phyloP scores from a whole-genome alignment of 23 tunicate genomes.

The Halocynthia roretzi region DNA sequence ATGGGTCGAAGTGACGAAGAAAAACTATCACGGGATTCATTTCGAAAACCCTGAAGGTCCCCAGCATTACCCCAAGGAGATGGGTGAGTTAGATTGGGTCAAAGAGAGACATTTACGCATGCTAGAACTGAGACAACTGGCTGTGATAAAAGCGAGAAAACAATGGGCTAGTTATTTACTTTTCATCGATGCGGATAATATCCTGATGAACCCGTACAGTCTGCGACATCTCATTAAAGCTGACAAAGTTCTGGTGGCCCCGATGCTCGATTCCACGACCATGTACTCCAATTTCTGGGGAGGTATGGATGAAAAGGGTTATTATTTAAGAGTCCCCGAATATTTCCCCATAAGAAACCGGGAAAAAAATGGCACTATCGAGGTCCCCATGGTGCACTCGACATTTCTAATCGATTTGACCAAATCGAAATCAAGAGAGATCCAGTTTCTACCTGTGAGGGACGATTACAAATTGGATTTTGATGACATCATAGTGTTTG shows the following conservation, averaged over 20 bases:
- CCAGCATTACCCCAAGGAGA: conserved; percentile 49
- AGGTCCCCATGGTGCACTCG: conserved; percentile 89
- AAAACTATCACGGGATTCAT: conserved; percentile 36
- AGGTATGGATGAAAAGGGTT: conserved; percentile 78
- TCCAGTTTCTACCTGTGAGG: conserved; percentile 74
- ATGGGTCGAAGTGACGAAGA: conserved; percentile 35
- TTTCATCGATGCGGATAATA: conserved; percentile 76
- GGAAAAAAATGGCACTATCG: conserved; percentile 43
- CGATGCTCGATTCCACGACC: conserved; percentile 54
- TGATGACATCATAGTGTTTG: conserved; percentile 92
- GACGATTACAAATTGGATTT: conserved; percentile 38
- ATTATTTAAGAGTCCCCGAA: conserved; percentile 68
- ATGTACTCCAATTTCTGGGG: conserved; percentile 91
- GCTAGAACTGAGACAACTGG: conserved; percentile 66
- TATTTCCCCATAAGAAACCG: conserved; percentile 64
- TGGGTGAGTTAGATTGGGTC: conserved; percentile 68
- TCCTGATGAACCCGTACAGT: conserved; percentile 64
- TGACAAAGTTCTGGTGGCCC: conserved; percentile 71
- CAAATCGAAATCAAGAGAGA: conserved; percentile 19
- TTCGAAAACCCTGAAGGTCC: conserved; percentile 25
- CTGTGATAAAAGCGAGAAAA: conserved; percentile 58
- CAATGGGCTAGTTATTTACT: conserved; percentile 72
- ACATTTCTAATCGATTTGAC: conserved; percentile 69
- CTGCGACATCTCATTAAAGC: conserved; percentile 58
- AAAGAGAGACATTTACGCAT: conserved; percentile 51